A percentile compares a stretch with the other conserved stretches of the same genome.
These are phyloP conservation scores for Eupsilia transversa DNA, from an alignment of 2,888 invertebrate genomes.

Conservation along the genomic window DNA sequence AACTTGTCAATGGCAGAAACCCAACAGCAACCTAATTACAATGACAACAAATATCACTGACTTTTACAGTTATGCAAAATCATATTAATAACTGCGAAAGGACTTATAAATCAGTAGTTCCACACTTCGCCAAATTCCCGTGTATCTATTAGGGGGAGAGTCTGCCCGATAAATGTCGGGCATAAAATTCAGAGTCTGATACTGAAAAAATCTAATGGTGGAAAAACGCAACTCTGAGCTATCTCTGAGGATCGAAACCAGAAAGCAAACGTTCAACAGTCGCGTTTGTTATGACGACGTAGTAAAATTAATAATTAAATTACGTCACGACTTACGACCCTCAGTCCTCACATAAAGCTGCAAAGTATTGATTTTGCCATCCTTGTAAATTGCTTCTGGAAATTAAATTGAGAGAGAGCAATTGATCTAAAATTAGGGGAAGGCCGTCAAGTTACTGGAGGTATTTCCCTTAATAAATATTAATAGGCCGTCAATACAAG, in stretches of 20 bases:
- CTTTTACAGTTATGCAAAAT: not conserved
- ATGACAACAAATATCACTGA: too few relatives aligned
- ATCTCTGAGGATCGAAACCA: not conserved
- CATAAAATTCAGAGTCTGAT: not conserved
- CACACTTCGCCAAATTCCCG: not conserved
- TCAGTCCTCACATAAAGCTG: conserved; percentile 35
- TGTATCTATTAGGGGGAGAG: too few relatives aligned
- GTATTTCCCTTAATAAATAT: conserved; percentile 81
- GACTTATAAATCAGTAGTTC: not conserved
- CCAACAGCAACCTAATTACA: not conserved
- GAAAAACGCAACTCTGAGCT: not conserved
- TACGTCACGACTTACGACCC: conserved; percentile 18
- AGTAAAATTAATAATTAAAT: conserved; percentile 39
- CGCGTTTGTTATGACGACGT: not conserved
- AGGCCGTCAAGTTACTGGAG: conserved; percentile 72
- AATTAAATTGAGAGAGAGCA: conserved; percentile 70
- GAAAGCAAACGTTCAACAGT: too few relatives aligned
- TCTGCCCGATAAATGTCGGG: too few relatives aligned
- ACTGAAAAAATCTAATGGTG: not conserved
- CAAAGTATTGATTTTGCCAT: conserved; percentile 67
- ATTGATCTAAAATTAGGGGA: conserved; percentile 77
- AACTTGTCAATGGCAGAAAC: too few relatives aligned
- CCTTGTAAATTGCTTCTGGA: conserved; percentile 59
- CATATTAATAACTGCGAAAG: not conserved
- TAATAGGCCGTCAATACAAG: conserved; percentile 77